Percentiles rank a stretch among this genome's conserved stretches.
Conservation (phyloP, 2,797 vertebrate genomes). For the Oryzias dopingdopingensis region DNA sequence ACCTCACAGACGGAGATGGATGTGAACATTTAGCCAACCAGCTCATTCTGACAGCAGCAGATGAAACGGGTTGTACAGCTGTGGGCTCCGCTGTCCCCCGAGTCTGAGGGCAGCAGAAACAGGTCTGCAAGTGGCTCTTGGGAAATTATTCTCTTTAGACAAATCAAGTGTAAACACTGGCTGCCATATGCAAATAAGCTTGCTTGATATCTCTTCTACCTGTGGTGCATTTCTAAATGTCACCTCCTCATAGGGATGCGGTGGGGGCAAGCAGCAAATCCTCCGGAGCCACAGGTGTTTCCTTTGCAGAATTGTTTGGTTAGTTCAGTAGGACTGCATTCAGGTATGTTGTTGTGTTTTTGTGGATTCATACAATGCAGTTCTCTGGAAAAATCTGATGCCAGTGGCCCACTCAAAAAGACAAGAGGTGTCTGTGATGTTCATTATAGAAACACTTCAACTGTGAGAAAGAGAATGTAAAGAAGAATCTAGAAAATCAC, state of each 20-base stretch:
- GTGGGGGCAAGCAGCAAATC: constrained; percentile 19
- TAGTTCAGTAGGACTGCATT: constrained; percentile 18
- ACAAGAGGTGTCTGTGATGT: too few species aligned
- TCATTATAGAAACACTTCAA: too few species aligned
- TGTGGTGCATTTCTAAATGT: constrained; percentile 61
- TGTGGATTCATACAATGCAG: too few species aligned
- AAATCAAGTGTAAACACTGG: constrained; percentile 62
- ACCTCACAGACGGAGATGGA: constrained; percentile 29
- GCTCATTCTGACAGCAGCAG: constrained; percentile 44
- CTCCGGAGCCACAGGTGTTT: constrained; percentile 55
- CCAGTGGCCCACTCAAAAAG: too few species aligned
- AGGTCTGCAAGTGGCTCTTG: constrained; percentile 31
- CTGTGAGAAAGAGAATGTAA: too few species aligned
- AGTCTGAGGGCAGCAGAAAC: constrained; percentile 47
- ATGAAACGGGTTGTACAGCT: constrained; percentile 56
- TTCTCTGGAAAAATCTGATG: too few species aligned
- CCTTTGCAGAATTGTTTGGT: constrained; percentile 19
- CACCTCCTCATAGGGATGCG: constrained; percentile 27
- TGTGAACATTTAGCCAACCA: constrained; percentile 54
- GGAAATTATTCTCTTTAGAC: constrained; percentile 66
- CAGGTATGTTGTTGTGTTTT: background rate
- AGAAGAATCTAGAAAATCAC: too few species aligned
- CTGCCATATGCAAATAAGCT: constrained; percentile 62
- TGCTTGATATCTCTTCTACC: constrained; percentile 56
- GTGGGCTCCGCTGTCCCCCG: constrained; percentile 46